Evolutionary conservation across 2,888 invertebrate species (phyloP).

Genomic region (Coelopa pilipes): DNA sequence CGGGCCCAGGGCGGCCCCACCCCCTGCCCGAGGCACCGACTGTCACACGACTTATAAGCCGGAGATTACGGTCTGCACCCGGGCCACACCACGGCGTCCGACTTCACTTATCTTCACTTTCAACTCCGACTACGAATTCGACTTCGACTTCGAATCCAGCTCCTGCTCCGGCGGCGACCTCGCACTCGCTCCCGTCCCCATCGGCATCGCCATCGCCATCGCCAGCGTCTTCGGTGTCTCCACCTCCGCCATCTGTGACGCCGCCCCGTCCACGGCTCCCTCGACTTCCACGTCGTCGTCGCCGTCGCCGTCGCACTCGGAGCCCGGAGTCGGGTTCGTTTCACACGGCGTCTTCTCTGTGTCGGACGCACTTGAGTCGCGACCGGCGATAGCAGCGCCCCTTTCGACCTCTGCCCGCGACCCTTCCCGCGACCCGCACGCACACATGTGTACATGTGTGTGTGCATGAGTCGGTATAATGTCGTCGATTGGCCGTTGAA

Average conservation of each 20-base stretch:
- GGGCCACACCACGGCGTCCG: not conserved
- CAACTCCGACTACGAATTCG: no score
- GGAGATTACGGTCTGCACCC: conserved; percentile 7
- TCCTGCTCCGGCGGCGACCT: no score
- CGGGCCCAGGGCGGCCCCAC: not conserved
- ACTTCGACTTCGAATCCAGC: no score
- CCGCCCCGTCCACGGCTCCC: no score
- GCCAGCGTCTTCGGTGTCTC: no score
- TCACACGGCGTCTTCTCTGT: conserved; percentile 20
- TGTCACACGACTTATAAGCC: not conserved
- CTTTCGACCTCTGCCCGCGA: not conserved
- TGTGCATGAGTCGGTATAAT: not conserved
- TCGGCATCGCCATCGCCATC: no score
- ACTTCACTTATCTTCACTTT: no score
- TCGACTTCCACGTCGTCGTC: no score
- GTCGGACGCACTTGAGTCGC: not conserved
- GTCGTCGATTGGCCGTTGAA: conserved; percentile 53
- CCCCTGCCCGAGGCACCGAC: not conserved
- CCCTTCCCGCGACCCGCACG: not conserved
- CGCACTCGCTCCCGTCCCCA: no score
- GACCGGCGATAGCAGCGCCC: no score
- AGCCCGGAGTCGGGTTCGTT: conserved; percentile 12
- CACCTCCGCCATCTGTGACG: no score
- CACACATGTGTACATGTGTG: not conserved
- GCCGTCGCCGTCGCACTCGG: not conserved